Evolutionary conservation across 1,140 invertebrate species (phyloP).

Genomic region (Sminthurinus signatus): DNA sequence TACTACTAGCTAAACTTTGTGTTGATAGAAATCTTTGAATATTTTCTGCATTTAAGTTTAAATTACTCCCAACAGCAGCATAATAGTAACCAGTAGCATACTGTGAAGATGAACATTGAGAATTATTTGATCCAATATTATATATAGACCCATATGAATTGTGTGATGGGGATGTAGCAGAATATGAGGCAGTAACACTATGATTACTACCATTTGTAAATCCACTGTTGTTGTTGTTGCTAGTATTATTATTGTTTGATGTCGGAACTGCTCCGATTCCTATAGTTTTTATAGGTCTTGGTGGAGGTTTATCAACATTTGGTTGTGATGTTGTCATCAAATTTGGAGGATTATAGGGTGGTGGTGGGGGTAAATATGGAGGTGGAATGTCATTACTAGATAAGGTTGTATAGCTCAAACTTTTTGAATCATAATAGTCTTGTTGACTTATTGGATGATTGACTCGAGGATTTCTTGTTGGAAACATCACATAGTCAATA

Average conservation of each 20-base stretch:
- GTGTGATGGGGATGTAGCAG: constrained; percentile 24
- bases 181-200: constrained; percentile 8
- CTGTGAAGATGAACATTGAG: constrained; percentile 36
- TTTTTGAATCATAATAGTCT: constrained; percentile 81
- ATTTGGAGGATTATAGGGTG: constrained; percentile 43
- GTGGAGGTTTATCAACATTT: not conserved
- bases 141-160: constrained; percentile 35
- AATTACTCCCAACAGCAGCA: constrained; percentile 10
- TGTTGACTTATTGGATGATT: constrained; percentile 61
- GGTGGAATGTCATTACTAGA: constrained; percentile 23
- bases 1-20: constrained; percentile 29
- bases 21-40: constrained; percentile 36
- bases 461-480: constrained; percentile 50
- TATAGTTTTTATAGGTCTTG: not conserved
- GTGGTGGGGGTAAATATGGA: constrained; percentile 54
- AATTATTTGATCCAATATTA: constrained; percentile 28
- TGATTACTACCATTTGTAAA: constrained; percentile 13
- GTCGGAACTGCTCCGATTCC: not conserved
- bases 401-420: constrained; percentile 49
- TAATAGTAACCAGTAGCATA: constrained; percentile 31
- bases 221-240: too few relatives aligned
- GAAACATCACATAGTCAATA: constrained; percentile 83
- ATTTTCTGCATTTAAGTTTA: constrained; percentile 32
- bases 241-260: not conserved
- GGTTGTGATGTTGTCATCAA: not conserved